Evolutionary conservation across 92 coral and sea anemone genomes (phyloP), one percentile per base, ranked within the genome.

Genomic region (Actinernus sp.): DNA sequence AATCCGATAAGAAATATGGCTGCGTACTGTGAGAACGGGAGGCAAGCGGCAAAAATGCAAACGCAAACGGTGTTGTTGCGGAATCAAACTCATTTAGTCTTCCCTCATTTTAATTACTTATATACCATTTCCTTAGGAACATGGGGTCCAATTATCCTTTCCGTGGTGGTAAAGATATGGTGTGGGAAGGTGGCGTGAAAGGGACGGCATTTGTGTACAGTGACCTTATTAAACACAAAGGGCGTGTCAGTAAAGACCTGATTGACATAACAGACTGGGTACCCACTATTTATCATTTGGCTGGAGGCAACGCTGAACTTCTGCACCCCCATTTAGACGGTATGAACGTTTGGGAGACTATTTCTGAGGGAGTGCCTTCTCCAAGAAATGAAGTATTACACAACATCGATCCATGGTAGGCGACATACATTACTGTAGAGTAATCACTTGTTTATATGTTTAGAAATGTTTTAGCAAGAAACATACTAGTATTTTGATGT

Each of bases 151-250:
- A 95, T 70, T 95, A 39, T 65, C 99, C 99, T 20, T 74, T 95
- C 18, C 91, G 99, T 30, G 99, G 92, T 0, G 92, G 99, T 49
- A 95, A 95, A 68, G 91, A 92, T 64, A 91, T 93, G 63, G 61
- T 95, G 1, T 95, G 99, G 99, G 99, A 95, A 73, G 99, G 99
- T 55, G 99, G 99, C 23, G 87, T 95, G 30, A 75, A 73, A 44
- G 97, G 97, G 2, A 66, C 88, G 16, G 96, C 97, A 11, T 91
- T 95, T 78, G 90, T 95, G 46, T 92, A 91, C 78, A 72, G 83
- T 40, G 74, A 87, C 16, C 86, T 85, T 41, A 86, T 95, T 38
- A 56, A 85, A 58, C 31, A 82, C 18, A 87, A 87, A 49, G 71
- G 58, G n/a, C 94, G 99, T 7, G 99, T 95, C n/a, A 79, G 95